These are phyloP conservation scores for Trichogramma pretiosum DNA, from an alignment of 1,140 invertebrate species.

Conservation along the genomic window DNA sequence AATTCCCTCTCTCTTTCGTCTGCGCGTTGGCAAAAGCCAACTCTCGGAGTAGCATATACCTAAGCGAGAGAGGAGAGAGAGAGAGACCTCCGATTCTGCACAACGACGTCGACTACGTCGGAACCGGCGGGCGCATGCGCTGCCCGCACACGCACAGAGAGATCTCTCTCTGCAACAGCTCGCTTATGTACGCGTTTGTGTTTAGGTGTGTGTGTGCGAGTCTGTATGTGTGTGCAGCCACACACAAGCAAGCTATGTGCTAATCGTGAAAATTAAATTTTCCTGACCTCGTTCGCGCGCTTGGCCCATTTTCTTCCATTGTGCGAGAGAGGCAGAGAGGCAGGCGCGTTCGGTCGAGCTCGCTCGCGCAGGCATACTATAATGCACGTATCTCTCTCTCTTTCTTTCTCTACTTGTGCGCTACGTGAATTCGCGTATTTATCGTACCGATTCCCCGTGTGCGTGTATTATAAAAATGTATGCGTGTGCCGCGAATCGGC, in stretches of 20 bases:
- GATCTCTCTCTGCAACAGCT: not conserved
- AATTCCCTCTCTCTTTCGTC: not conserved
- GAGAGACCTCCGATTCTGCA: too few relatives aligned
- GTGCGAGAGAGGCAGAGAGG: not conserved
- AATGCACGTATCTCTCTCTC: too few relatives aligned
- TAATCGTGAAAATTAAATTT: slow-evolving; percentile 44
- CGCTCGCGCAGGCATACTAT: not conserved
- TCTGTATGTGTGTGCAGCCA: slow-evolving; percentile 23
- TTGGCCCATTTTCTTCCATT: slow-evolving; percentile 7
- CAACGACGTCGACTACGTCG: too few relatives aligned
- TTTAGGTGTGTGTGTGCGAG: not conserved
- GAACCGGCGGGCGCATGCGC: not conserved
- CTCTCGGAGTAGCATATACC: too few relatives aligned
- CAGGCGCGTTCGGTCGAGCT: not conserved
- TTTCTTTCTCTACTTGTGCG: too few relatives aligned
- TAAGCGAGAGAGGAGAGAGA: too few relatives aligned
- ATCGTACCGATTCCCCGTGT: too few relatives aligned
- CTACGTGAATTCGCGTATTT: too few relatives aligned
- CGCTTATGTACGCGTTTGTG: not conserved
- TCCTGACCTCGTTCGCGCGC: slow-evolving; percentile 40
- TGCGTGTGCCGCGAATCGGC: too few relatives aligned
- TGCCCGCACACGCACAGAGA: not conserved
- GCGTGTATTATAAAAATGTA: too few relatives aligned
- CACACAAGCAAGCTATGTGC: slow-evolving; percentile 5
- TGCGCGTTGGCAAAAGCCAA: too few relatives aligned